Evolutionary conservation across 2,888 invertebrate species (phyloP).

Genomic region (Anagyrus pseudococci): DNA sequence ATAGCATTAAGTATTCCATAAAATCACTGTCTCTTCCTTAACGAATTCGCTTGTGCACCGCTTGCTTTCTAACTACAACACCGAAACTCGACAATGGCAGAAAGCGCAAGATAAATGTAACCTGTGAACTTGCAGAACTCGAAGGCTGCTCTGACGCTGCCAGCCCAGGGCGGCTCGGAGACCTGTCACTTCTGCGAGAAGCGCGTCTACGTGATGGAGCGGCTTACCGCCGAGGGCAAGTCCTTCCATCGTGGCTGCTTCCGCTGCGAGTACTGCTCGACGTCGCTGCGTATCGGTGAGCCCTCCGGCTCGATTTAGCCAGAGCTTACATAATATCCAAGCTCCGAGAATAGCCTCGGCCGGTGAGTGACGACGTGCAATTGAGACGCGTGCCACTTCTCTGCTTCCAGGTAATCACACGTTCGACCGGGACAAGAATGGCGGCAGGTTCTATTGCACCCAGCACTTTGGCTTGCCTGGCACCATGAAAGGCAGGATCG

Average conservation of each 20-base stretch:
- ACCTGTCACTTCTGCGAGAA: constrained; percentile 88
- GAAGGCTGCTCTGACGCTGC: constrained; percentile 68
- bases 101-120: not conserved
- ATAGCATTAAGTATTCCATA: too few species aligned
- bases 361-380: not conserved
- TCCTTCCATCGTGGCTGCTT: constrained; percentile 94
- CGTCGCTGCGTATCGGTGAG: constrained; percentile 78
- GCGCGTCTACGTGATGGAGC: constrained; percentile 93
- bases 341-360: not conserved
- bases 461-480: constrained; percentile 76
- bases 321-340: too few species aligned
- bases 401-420: constrained; percentile 54
- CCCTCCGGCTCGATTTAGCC: not conserved
- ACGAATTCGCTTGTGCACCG: too few species aligned
- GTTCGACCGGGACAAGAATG: constrained; percentile 58
- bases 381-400: too few species aligned
- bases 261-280: constrained; percentile 91
- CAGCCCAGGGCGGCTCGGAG: constrained; percentile 74
- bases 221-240: constrained; percentile 86
- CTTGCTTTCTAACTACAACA: too few species aligned
- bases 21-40: too few species aligned
- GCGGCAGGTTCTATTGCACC: constrained; percentile 74
- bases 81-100: too few species aligned
- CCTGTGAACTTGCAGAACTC: constrained; percentile 65
- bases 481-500: constrained; percentile 57